Base-by-base conservation (phyloP, 2,113 vertebrate genomes). In the Chaetops frenatus region DNA sequence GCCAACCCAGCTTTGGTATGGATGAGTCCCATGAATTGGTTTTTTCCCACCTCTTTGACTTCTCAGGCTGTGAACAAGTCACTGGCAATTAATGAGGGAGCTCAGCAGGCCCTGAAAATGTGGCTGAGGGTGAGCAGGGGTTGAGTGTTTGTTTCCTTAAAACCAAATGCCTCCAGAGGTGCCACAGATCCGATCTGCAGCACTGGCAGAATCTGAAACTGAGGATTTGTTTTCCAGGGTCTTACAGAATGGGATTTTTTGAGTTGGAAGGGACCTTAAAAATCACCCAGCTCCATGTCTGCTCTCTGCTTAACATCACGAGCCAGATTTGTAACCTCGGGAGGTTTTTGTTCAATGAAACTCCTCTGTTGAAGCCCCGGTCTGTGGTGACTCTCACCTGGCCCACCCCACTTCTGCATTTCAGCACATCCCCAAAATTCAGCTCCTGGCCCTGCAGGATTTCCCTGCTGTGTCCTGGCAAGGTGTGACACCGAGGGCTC, bases 391-490 rank as follows among this genome's bases (percentile, higher is more conserved):
- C 19, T 3, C 36, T 48, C 47, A 81, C 5, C 61, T 36, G 56
- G 42, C 51, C 64, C 61, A 48, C 50, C 45, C 60, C 69, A 20
- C 31, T 66, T 35, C 48, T 80, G 36, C 31, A 4, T 69, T 70
- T 47, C 73, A 54, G 12, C 36, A 1, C 2, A 1, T 4, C 35
- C 35, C 22, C 15, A 0, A 4, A 5, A 18, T 31, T 22, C 2
- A 44, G 66, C 38, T 70, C 4, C 60, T 6, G 5, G 38, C 5
- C 19, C 13, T 12, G 56, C 64, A 54, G 74, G 51, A n/a, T 10
- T 51, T 33, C 47, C 81, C 66, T 51, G 79, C 8, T 18, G 20
- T 47, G 70, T 27, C 19, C 53, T 19, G 88, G 21, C 42, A 14
- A 50, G 1, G 1, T 54, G 53, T 47, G 61, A 45, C 20, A 61